Percentiles rank a stretch among this genome's conserved stretches.
Conservation (phyloP, 2,797 vertebrate species). For the Onychomys torridus region DNA sequence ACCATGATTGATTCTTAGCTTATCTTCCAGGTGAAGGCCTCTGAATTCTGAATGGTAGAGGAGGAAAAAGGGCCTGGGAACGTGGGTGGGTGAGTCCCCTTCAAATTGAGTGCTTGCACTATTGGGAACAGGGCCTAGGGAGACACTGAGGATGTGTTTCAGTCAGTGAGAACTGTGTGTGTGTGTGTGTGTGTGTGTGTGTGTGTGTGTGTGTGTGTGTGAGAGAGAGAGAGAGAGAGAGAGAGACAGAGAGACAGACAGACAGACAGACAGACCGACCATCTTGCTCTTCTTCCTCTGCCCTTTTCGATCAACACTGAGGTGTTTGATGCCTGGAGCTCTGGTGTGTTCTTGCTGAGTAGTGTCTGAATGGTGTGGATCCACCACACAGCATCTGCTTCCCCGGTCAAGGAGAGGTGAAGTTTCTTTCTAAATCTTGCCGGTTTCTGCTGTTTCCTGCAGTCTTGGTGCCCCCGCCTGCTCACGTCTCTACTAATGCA, state of each 20-base stretch:
- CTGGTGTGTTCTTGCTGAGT: neutral
- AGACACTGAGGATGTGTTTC: no score
- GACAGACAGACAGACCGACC: no score
- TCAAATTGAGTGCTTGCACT: neutral
- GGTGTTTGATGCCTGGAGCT: neutral
- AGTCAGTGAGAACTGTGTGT: neutral
- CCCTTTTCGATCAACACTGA: neutral
- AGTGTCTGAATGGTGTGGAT: neutral
- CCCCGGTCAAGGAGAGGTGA: neutral
- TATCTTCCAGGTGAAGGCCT: neutral
- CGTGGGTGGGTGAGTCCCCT: neutral
- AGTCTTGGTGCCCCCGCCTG: neutral
- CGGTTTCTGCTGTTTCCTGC: neutral
- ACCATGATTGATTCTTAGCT: neutral
- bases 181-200: no score
- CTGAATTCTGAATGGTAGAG: neutral
- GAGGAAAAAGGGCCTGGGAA: neutral
- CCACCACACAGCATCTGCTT: fast-evolving
- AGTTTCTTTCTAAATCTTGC: neutral
- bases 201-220: no score
- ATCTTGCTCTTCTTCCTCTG: neutral
- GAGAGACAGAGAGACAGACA: no score
- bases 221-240: no score
- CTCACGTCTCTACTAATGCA: neutral
- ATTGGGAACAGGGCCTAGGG: neutral